A percentile compares a stretch with the other conserved stretches of the same genome.
Evolutionary conservation across 2,797 vertebrate genomes (phyloP).

Genomic region (Ispidina lecontei): DNA sequence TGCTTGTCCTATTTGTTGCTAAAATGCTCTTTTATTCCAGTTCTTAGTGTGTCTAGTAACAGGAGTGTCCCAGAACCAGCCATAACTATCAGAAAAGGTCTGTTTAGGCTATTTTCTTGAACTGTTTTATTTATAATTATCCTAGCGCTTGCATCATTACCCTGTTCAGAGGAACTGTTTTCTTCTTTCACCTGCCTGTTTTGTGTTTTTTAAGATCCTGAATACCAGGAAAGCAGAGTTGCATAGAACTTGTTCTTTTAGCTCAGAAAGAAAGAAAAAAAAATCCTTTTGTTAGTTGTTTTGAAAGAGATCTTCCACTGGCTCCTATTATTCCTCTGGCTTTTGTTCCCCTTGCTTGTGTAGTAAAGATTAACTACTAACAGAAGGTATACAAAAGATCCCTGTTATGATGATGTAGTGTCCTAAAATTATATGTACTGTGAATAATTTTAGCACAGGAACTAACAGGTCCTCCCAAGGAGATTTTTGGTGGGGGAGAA

Average conservation of each 20-base stretch:
- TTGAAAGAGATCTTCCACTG: background rate
- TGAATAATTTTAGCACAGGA: background rate
- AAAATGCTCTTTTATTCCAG: background rate
- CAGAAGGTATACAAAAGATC: background rate
- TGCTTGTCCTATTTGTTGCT: background rate
- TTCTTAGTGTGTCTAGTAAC: background rate
- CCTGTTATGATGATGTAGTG: background rate
- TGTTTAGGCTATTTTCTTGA: background rate
- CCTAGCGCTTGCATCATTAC: background rate
- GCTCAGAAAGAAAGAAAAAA: background rate
- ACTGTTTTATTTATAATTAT: background rate
- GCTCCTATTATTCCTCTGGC: background rate
- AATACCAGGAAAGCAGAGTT: background rate
- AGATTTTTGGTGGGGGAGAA: rapidly evolving
- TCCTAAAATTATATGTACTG: rapidly evolving
- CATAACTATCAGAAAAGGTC: background rate
- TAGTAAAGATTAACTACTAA: background rate
- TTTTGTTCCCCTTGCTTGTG: background rate
- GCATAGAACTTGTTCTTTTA: background rate
- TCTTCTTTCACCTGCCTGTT: background rate
- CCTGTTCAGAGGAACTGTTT: background rate
- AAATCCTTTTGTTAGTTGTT: background rate
- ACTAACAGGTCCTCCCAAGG: background rate
- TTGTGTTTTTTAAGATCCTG: background rate
- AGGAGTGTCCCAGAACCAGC: background rate